A percentile compares a stretch with the other conserved stretches of the same genome.
Conservation (phyloP, 1,140 invertebrate genomes). For the Trichomalopsis sarcophagae region DNA sequence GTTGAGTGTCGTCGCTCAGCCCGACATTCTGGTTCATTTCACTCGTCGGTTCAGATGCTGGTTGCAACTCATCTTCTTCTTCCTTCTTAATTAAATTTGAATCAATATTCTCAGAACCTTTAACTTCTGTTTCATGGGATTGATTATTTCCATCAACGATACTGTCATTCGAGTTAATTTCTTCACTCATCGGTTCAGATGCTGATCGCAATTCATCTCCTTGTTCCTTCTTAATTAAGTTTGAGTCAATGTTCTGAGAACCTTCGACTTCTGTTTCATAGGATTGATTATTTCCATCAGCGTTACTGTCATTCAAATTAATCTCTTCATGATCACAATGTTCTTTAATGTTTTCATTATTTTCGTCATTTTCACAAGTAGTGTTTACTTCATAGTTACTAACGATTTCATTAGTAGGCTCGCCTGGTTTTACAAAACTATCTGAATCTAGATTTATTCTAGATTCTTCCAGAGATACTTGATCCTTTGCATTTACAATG, state of each 20-base stretch:
- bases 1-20: neutral
- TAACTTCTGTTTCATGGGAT: neutral
- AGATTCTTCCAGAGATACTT: neutral
- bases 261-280: neutral
- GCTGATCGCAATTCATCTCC: neutral
- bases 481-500: conserved; percentile 29
- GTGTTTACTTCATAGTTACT: neutral
- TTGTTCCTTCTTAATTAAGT: neutral
- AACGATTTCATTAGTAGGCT: neutral
- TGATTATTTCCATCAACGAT: neutral
- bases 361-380: neutral
- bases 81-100: neutral
- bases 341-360: neutral
- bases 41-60: neutral
- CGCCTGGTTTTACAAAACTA: neutral
- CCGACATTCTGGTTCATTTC: neutral
- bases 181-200: neutral
- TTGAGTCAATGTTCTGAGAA: conserved; percentile 20
- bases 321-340: neutral
- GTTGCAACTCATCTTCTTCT: neutral
- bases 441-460: neutral
- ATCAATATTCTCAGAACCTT: conserved; percentile 30
- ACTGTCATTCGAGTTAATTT: neutral
- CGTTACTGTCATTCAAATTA: neutral
- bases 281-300: neutral